Evolutionary conservation across 2,797 vertebrate genomes (phyloP), one percentile per base, ranked within the genome.

Genomic region (Acipenser transmontanus): DNA sequence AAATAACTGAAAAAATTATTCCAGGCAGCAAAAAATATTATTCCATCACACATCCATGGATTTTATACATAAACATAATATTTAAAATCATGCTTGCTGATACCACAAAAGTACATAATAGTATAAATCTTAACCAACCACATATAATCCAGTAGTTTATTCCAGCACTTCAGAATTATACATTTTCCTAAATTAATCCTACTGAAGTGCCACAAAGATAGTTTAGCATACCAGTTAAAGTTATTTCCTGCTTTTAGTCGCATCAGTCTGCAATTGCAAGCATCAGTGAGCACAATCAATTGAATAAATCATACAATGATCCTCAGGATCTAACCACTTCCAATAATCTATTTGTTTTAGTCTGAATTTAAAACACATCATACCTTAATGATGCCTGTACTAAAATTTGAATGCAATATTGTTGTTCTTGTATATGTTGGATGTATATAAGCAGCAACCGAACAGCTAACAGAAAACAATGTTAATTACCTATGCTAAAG

Each of bases 271-370:
- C 85, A 82, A 88, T 88, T 82, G 88, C 85, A 85, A 81, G 87
- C 87, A 81, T 81, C 81, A 91, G 81, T 86, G 87, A 91, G 89
- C 84, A 88, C 83, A 87, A 88, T 90, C 88, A 88, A 88, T 87
- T 82, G 78, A 9, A 77, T 81, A 80, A 84, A 68, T 83, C 81
- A 74, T 74, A 77, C 80, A 70, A 81, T 73, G 72, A 20, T 61
- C 60, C 20, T 8, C 11, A 52, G 17, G 10, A 63, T 59, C 54
- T 56, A 52, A 56, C 77, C 81, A n/a, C 64, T 54, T 34, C 34
- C 4, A 34, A 34, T 34, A 34, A 34, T 34, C 34, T 34, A 34
- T 34, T 34, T 34, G 34, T 34, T 34, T 34, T 34, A 34, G 34
- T 34, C 34, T 34, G 34, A 34, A 34, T 34, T 34, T 34, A 34